phyloP scores from a whole-genome alignment of 2,888 invertebrate genomes.

The Calameuta idolon region DNA sequence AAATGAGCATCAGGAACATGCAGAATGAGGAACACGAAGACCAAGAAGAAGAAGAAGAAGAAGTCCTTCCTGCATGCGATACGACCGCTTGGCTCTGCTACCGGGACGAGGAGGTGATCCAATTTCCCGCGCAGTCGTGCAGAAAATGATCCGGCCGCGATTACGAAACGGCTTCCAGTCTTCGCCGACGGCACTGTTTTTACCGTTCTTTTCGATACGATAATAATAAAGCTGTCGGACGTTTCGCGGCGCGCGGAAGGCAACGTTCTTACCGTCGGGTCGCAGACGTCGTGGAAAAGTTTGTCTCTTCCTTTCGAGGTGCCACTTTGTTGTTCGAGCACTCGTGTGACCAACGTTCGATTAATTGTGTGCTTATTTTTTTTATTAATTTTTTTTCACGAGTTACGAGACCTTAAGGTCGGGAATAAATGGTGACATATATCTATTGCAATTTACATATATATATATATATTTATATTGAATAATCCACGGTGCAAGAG shows the following conservation, averaged over 20 bases:
- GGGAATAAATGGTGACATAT: background rate
- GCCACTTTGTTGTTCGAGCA: background rate
- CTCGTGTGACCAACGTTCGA: background rate
- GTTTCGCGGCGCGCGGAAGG: slow-evolving; percentile 41
- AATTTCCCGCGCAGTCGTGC: slow-evolving; percentile 67
- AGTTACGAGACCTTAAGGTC: background rate
- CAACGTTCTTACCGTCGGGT: slow-evolving; percentile 21
- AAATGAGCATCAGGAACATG: slow-evolving; percentile 13
- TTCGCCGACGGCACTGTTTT: slow-evolving; percentile 45
- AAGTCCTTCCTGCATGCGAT: slow-evolving; percentile 56
- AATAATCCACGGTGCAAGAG: background rate
- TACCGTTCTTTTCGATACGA: slow-evolving; percentile 20
- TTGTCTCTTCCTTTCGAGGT: background rate
- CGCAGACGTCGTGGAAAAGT: slow-evolving; percentile 34
- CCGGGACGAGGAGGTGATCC: slow-evolving; percentile 58
- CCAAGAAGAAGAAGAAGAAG: slow-evolving; percentile 22
- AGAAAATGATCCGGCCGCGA: slow-evolving; percentile 65
- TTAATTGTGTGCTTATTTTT: background rate
- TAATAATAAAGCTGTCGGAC: slow-evolving; percentile 45
- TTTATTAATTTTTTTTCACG: no score
- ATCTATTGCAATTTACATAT: no score
- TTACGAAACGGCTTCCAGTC: slow-evolving; percentile 66
- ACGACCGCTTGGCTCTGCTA: slow-evolving; percentile 26
- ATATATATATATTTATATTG: background rate
- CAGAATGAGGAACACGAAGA: slow-evolving; percentile 24